These are phyloP conservation scores for Eurystomus gularis DNA, from an alignment of 2,113 vertebrate species.

Conservation along the genomic window DNA sequence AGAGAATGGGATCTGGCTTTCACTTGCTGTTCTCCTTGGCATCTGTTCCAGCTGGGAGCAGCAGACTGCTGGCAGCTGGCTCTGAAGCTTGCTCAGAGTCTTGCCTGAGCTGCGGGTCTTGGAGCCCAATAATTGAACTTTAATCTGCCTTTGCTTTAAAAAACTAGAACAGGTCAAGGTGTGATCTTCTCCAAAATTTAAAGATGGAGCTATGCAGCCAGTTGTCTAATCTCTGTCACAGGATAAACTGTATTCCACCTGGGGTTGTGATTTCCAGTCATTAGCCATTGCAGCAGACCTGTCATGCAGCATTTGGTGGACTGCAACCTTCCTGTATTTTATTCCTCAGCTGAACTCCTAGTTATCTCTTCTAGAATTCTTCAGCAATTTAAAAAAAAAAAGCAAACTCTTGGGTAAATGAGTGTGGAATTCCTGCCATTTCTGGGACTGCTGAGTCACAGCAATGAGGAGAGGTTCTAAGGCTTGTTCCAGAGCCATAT, in stretches of 20 bases:
- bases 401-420: not conserved
- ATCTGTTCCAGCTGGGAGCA: not conserved
- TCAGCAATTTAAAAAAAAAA: too few species aligned
- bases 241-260: not conserved
- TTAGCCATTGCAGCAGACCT: not conserved
- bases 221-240: not conserved
- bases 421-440: not conserved
- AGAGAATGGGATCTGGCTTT: not conserved
- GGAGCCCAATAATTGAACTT: not conserved
- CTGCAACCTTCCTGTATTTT: not conserved
- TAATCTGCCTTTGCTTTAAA: conserved; percentile 5
- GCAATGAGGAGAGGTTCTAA: not conserved
- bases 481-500: not conserved
- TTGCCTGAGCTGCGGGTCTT: not conserved
- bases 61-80: not conserved
- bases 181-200: not conserved
- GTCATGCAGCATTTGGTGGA: not conserved
- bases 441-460: not conserved
- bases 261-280: not conserved
- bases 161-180: not conserved
- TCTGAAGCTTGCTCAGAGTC: not conserved
- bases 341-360: not conserved
- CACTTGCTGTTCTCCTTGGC: not conserved
- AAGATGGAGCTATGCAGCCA: not conserved
- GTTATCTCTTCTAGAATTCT: not conserved